Evolutionary conservation across 2,888 invertebrate species (phyloP).

Genomic region (Drosophila recens): DNA sequence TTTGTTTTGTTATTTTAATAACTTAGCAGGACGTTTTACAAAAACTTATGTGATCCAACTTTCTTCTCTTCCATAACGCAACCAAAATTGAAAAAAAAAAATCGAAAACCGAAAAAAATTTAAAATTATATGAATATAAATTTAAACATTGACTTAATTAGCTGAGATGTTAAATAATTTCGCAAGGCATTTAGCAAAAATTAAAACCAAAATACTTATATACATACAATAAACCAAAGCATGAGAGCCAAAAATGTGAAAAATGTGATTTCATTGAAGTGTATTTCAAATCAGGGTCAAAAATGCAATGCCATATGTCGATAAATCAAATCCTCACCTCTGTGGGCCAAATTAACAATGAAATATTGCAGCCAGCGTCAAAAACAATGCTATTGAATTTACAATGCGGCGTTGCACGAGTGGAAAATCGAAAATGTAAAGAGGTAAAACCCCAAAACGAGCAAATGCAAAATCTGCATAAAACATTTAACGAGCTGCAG

Average conservation of each 20-base stretch:
- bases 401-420: constrained; percentile 25
- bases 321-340: constrained; percentile 65
- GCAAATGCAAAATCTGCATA: constrained; percentile 67
- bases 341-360: constrained; percentile 45
- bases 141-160: constrained; percentile 75
- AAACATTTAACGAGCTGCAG: constrained; percentile 63
- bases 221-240: constrained; percentile 64
- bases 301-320: constrained; percentile 2
- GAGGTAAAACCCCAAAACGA: constrained; percentile 38
- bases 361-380: constrained; percentile 46
- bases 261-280: constrained; percentile 9
- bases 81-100: constrained; percentile 25
- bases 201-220: constrained; percentile 34
- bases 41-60: constrained; percentile 77
- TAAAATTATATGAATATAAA: constrained; percentile 46
- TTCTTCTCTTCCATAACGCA: constrained; percentile 78
- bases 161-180: constrained; percentile 76
- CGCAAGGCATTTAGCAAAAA: constrained; percentile 69
- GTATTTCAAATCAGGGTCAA: not conserved
- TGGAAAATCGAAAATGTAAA: constrained; percentile 59
- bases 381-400: constrained; percentile 50
- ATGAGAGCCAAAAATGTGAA: constrained; percentile 42
- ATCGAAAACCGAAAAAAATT: constrained; percentile 16
- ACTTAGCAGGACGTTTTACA: constrained; percentile 50
- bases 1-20: constrained; percentile 46